These are phyloP conservation scores for Zalophus californianus DNA, from an alignment of 2,797 vertebrate genomes.

Conservation along the genomic window DNA sequence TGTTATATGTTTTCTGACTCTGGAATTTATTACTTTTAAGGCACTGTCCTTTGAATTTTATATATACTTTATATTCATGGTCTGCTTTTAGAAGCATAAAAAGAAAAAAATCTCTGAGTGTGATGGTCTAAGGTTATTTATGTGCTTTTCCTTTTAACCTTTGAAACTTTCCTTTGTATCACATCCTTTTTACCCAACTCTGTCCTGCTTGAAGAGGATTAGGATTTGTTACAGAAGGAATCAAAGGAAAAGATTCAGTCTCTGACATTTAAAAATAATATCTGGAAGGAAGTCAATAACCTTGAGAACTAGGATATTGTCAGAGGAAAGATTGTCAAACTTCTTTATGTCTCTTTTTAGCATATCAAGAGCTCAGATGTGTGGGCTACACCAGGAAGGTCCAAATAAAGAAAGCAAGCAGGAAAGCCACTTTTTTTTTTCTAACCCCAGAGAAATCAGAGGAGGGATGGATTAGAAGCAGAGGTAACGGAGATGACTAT, in stretches of 20 bases:
- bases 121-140: conserved; percentile 19
- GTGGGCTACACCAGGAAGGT: background rate
- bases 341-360: conserved; percentile 33
- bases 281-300: conserved; percentile 51
- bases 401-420: background rate
- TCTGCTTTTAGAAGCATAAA: conserved; percentile 24
- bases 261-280: conserved; percentile 62
- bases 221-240: conserved; percentile 35
- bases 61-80: background rate
- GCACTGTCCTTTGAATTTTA: conserved; percentile 15
- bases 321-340: background rate
- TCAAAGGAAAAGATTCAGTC: conserved; percentile 43
- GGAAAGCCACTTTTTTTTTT: background rate
- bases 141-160: conserved; percentile 52
- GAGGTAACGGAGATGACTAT: background rate
- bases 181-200: conserved; percentile 23
- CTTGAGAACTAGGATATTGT: background rate
- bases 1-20: background rate
- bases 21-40: background rate
- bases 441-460: background rate
- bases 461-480: background rate
- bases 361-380: background rate
- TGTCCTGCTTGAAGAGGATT: conserved; percentile 21
- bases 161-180: conserved; percentile 37
- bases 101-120: background rate